phyloP scores from a whole-genome alignment of 1,140 invertebrate genomes.

The Idris sp. region DNA sequence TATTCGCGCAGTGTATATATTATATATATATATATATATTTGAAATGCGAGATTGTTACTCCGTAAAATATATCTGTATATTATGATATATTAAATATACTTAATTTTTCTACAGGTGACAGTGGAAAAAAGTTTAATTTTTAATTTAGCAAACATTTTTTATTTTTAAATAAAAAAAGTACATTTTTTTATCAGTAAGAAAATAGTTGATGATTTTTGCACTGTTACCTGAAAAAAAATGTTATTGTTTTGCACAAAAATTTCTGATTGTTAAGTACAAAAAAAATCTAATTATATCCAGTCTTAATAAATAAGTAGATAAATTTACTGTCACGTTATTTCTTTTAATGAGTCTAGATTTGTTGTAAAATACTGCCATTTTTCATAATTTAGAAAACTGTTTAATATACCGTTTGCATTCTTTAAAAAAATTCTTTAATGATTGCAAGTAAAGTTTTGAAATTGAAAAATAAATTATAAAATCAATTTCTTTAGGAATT shows the following conservation, averaged over 20 bases:
- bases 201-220: too few species aligned
- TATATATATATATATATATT: conserved; percentile 30
- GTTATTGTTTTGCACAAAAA: too few species aligned
- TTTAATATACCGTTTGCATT: conserved; percentile 46
- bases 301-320: conserved; percentile 55
- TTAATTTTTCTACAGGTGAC: too few species aligned
- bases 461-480: too few species aligned
- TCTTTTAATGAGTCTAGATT: conserved; percentile 67
- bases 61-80: conserved; percentile 17
- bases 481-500: too few species aligned
- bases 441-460: too few species aligned
- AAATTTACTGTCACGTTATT: conserved; percentile 72
- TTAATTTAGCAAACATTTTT: too few species aligned
- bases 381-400: conserved; percentile 66
- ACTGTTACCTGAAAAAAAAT: too few species aligned
- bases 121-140: too few species aligned
- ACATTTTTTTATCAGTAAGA: too few species aligned
- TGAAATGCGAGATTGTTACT: conserved; percentile 5
- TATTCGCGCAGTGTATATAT: conserved; percentile 15
- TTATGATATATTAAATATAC: neutral
- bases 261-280: conserved; percentile 14
- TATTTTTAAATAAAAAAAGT: too few species aligned
- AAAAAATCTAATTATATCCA: too few species aligned
- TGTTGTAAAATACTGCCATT: conserved; percentile 74
- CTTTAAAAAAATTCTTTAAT: conserved; percentile 31